A percentile compares a stretch with the other conserved stretches of the same genome.
Evolutionary conservation across 1,140 invertebrate genomes (phyloP).

Genomic region (Aricia agestis): DNA sequence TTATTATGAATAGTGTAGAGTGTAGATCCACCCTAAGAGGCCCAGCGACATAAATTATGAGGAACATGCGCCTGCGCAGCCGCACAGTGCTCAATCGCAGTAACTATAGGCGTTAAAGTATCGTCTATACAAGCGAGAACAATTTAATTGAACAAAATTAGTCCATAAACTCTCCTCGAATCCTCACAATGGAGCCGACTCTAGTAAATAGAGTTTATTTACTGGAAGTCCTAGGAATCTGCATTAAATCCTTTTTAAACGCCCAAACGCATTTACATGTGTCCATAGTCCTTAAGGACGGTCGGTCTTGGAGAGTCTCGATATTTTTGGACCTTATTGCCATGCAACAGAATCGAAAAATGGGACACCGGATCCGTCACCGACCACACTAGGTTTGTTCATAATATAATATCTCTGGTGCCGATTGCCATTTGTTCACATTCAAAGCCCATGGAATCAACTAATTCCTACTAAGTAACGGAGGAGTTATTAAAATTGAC

Average conservation of each 20-base stretch:
- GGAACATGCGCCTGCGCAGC: slow-evolving; percentile 35
- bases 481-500: slow-evolving; percentile 21
- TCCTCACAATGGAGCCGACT: slow-evolving; percentile 65
- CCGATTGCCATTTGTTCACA: background rate
- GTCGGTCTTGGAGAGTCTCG: background rate
- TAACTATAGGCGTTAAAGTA: slow-evolving; percentile 66
- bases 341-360: background rate
- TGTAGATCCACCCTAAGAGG: slow-evolving; percentile 12
- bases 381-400: background rate
- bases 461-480: slow-evolving; percentile 18
- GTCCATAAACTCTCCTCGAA: slow-evolving; percentile 68
- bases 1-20: too few relatives aligned
- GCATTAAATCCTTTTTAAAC: slow-evolving; percentile 57
- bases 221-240: slow-evolving; percentile 58
- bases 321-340: background rate
- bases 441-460: background rate
- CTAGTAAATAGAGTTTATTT: slow-evolving; percentile 65
- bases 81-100: slow-evolving; percentile 60
- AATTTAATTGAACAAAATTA: slow-evolving; percentile 76
- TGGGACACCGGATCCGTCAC: too few relatives aligned
- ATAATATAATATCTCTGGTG: background rate
- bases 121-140: slow-evolving; percentile 52
- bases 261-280: slow-evolving; percentile 45
- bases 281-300: slow-evolving; percentile 32
- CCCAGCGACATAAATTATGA: slow-evolving; percentile 47